Conservation (phyloP, 2,113 vertebrate genomes). For the Petaurus breviceps region DNA sequence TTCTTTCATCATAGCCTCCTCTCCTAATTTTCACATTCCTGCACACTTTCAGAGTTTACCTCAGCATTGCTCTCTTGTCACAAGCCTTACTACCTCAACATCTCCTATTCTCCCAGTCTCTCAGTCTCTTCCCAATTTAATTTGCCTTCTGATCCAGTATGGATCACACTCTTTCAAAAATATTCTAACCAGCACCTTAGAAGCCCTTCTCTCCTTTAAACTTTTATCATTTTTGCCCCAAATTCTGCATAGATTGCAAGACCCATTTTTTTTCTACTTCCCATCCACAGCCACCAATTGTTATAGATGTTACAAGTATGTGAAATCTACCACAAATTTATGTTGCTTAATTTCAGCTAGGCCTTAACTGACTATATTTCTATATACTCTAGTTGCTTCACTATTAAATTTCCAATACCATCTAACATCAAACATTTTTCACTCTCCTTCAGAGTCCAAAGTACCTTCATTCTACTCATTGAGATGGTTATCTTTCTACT, state of each 20-base stretch:
- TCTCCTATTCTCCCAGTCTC: neutral
- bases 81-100: neutral
- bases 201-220: neutral
- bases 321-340: neutral
- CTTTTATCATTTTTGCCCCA: neutral
- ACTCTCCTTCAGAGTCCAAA: neutral
- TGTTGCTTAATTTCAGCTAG: neutral
- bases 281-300: neutral
- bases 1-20: neutral
- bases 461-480: neutral
- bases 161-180: neutral
- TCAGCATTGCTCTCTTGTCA: neutral
- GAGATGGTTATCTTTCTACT: neutral
- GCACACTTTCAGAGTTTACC: neutral
- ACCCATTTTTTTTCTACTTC: neutral
- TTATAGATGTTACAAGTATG: neutral
- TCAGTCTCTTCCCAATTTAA: neutral
- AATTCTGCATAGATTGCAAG: neutral
- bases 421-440: neutral
- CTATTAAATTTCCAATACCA: neutral
- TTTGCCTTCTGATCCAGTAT: neutral
- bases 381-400: neutral
- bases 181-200: neutral
- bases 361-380: neutral
- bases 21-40: neutral